Conservation (phyloP, 2,113 vertebrate genomes). For the Phaetusa simplex region DNA sequence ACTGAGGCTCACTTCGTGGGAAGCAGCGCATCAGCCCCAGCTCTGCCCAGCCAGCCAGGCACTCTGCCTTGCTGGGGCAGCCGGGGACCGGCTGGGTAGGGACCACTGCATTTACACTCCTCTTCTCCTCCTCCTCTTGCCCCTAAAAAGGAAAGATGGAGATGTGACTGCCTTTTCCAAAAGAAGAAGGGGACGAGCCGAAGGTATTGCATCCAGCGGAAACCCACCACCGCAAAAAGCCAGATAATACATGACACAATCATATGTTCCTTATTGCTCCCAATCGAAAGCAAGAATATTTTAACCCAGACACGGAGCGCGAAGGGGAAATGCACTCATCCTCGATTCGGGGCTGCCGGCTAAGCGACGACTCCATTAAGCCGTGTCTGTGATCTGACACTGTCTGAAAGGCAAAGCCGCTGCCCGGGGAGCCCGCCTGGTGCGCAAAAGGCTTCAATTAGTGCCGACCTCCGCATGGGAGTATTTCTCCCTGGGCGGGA, state of each 20-base stretch:
- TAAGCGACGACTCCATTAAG: not conserved
- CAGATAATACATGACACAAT: not conserved
- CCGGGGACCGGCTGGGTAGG: not conserved
- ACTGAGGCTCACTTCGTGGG: not conserved
- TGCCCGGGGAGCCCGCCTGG: not conserved
- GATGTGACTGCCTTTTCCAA: not conserved
- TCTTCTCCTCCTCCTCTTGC: not conserved
- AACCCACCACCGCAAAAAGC: not conserved
- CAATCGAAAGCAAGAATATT: not conserved
- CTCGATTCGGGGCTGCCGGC: not conserved
- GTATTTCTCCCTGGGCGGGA: not conserved
- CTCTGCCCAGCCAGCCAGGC: not conserved
- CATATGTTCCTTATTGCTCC: not conserved
- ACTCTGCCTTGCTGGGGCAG: not conserved
- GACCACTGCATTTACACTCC: not conserved
- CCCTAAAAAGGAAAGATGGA: not conserved
- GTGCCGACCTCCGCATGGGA: not conserved
- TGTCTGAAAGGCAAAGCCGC: not conserved
- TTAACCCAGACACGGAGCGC: not conserved
- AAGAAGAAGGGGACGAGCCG: not conserved
- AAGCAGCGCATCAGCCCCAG: not conserved
- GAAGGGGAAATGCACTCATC: not conserved
- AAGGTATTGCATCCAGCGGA: not conserved
- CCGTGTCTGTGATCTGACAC: not conserved
- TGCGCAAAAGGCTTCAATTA: slow-evolving; percentile 4